Evolutionary conservation across 2,888 invertebrate genomes (phyloP), one percentile per base, ranked within the genome.

Genomic region (Proisotoma minuta): DNA sequence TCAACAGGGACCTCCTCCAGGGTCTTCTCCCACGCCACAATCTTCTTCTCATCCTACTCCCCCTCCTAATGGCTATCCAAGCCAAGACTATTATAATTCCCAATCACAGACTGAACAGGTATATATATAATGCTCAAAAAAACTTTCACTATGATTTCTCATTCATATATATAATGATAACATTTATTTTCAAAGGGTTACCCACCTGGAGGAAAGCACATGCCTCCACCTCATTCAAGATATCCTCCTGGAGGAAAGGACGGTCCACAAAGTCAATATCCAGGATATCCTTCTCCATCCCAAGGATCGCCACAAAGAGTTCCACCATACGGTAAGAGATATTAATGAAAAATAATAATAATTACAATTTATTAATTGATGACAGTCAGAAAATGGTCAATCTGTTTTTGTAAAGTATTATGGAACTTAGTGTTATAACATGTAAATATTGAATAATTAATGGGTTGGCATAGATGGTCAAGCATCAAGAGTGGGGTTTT

Each of bases 21-120:
- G 67, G 23, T 40, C 50, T 39, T 40, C 48, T 51, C 47, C 48
- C 20, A 27, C 26, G 69, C 84, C 86, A 57, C 65, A 67, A 39
- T 39, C 27, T 4, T 18, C 28, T n/a, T 57, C 53, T 39, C 70
- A 69, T 34, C 69, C 67, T 27, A 70, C 72, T 34, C 69, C 71
- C 26, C 72, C 72, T 43, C 70, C 71, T 23, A 69, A 70, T 60
- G 73, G 74, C 2, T 75, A 75, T 75, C 74, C 74, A 28, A 65
- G 69, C 53, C 78, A 80, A 65, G 80, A 79, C 70, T 81, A 81
- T 54, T 81, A 81, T 74, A 80, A 80, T 73, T 76, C 79, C 64
- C 79, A 63, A 61, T 62, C 58, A 59, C 66, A 60, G 60, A 70
- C 65, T 69, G 72, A 72, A 62, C 73, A 73, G 67, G 73, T 73